Evolutionary conservation across 2,888 invertebrate species (phyloP).

Genomic region (Hartigia nigra): DNA sequence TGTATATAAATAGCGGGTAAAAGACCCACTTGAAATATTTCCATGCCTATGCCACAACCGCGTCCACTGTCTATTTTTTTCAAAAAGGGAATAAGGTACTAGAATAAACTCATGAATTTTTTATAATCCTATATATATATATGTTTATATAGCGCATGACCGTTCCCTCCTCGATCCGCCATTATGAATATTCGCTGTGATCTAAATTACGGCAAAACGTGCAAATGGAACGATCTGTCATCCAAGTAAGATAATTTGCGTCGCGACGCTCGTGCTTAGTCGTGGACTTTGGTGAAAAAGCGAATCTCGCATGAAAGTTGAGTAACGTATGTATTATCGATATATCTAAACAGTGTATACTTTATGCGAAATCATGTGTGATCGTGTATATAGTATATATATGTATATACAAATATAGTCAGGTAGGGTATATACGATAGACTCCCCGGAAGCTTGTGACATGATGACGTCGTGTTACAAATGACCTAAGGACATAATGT

Average conservation of each 20-base stretch:
- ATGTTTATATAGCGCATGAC: neutral
- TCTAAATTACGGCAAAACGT: neutral
- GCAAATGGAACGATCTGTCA: neutral
- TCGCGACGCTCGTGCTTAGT: neutral
- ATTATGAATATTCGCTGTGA: neutral
- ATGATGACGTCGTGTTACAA: conserved; percentile 36
- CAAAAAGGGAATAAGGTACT: neutral
- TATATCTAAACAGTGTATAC: neutral
- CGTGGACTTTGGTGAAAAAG: neutral
- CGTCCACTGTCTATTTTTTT: neutral
- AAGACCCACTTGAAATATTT: neutral
- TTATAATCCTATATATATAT: neutral
- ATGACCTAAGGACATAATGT: conserved; percentile 31
- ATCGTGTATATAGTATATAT: neutral
- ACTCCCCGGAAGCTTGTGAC: conserved; percentile 27
- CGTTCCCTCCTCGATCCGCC: neutral
- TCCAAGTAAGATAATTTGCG: neutral
- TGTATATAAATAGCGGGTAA: neutral
- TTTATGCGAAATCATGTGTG: neutral
- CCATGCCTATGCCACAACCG: neutral
- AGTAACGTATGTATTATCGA: neutral
- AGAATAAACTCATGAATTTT: neutral
- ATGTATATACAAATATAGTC: neutral
- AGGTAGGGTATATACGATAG: neutral
- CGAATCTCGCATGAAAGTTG: neutral